Conservation (phyloP, 2,113 vertebrate species). For the Myrmophylax atrothorax region DNA sequence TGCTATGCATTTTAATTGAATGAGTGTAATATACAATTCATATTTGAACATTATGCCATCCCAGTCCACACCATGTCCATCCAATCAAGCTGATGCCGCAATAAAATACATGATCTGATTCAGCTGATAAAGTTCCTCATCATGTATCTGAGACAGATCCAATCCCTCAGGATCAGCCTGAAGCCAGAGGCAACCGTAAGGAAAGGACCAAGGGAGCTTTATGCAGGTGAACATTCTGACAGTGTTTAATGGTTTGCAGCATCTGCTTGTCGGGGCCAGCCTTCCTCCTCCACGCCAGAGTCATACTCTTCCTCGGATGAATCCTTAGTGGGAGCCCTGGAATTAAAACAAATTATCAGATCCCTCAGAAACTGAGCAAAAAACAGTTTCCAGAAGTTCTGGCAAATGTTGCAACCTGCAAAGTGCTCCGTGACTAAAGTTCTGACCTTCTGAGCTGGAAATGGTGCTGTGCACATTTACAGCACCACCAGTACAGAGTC, state of each 20-base stretch:
- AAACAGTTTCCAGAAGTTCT: background rate
- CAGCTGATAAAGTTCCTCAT: conserved; percentile 53
- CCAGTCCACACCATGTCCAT: conserved; percentile 69
- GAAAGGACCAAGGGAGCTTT: conserved; percentile 58
- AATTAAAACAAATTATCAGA: conserved; percentile 63
- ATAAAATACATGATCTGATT: conserved; percentile 71
- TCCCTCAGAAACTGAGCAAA: background rate
- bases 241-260: conserved; percentile 90
- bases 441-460: background rate
- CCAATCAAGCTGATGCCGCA: conserved; percentile 72
- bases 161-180: conserved; percentile 58
- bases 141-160: conserved; percentile 49
- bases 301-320: conserved; percentile 92
- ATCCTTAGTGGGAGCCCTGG: conserved; percentile 89
- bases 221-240: conserved; percentile 8
- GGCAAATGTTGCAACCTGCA: background rate
- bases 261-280: conserved; percentile 94
- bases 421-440: background rate
- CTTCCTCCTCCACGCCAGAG: conserved; percentile 93
- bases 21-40: conserved; percentile 76
- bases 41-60: conserved; percentile 66
- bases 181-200: conserved; percentile 55
- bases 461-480: background rate
- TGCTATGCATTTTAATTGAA: conserved; percentile 71
- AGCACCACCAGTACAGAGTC: background rate